These are phyloP conservation scores for Epinotia bilunana DNA, from an alignment of 2,888 invertebrate species.

Conservation along the genomic window DNA sequence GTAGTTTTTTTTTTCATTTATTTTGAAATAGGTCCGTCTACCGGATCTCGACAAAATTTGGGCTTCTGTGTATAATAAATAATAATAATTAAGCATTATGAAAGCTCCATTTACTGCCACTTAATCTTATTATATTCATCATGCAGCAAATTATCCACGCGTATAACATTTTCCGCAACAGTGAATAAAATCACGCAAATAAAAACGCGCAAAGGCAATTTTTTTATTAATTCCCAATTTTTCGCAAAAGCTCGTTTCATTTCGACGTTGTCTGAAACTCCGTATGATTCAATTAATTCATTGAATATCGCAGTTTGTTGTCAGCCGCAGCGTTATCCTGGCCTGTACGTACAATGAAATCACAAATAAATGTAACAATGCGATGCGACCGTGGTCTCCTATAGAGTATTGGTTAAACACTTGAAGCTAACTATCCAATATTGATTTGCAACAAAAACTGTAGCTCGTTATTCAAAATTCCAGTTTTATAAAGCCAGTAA, in stretches of 20 bases:
- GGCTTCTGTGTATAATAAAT: too few species aligned
- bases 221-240: conserved; percentile 33
- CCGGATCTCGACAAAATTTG: too few species aligned
- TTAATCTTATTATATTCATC: conserved; percentile 16
- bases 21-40: too few species aligned
- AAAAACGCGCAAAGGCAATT: conserved; percentile 32
- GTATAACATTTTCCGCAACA: conserved; percentile 22
- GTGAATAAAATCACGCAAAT: conserved; percentile 36
- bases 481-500: conserved; percentile 11
- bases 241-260: conserved; percentile 30
- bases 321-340: conserved; percentile 35
- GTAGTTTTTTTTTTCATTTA: background rate
- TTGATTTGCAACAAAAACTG: conserved; percentile 14
- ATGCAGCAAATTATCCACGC: conserved; percentile 15
- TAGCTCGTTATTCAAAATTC: conserved; percentile 15
- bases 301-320: conserved; percentile 39
- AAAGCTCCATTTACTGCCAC: conserved; percentile 8
- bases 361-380: conserved; percentile 24
- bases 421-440: background rate
- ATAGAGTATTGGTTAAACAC: conserved; percentile 21
- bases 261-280: conserved; percentile 36
- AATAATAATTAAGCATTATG: background rate
- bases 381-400: conserved; percentile 9
- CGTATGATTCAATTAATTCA: conserved; percentile 45
- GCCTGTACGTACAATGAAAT: background rate